These are phyloP conservation scores for Cyprinodon tularosa DNA, from an alignment of 2,113 vertebrate species.

Conservation along the genomic window DNA sequence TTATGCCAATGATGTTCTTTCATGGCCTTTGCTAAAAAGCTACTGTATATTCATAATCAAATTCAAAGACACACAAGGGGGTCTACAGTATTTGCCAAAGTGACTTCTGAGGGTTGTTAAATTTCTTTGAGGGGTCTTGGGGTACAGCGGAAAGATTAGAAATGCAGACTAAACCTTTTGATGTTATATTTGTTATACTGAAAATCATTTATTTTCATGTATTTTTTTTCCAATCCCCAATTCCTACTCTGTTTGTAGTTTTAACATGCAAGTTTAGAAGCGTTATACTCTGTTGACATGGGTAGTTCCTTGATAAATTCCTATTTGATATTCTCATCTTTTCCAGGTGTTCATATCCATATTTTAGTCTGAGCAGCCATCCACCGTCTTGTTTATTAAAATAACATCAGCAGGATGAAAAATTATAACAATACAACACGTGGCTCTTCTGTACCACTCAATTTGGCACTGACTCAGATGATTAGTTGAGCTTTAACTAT, in stretches of 20 bases:
- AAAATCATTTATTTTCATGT: not conserved
- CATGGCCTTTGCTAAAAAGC: too few relatives aligned
- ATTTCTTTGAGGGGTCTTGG: too few relatives aligned
- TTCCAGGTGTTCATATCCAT: not conserved
- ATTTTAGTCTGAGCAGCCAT: not conserved
- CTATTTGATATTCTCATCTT: constrained; percentile 3
- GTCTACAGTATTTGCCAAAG: too few relatives aligned
- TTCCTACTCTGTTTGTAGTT: not conserved
- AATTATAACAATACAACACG: constrained; percentile 14
- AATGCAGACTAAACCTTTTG: too few relatives aligned
- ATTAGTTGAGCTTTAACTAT: constrained; percentile 57
- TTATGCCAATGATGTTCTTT: too few relatives aligned
- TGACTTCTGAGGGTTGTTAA: too few relatives aligned
- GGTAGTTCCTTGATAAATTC: not conserved
- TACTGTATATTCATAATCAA: too few relatives aligned
- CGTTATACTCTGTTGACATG: not conserved
- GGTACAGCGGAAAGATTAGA: too few relatives aligned
- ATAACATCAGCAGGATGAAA: not conserved
- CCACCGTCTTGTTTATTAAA: constrained; percentile 1
- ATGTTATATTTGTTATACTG: not conserved
- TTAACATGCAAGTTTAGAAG: not conserved
- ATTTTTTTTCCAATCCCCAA: not conserved
- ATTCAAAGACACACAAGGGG: too few relatives aligned
- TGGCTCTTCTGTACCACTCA: constrained; percentile 20
- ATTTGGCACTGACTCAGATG: constrained; percentile 46